Conservation (phyloP, 2,113 vertebrate genomes). For the Kryptolebias marmoratus region DNA sequence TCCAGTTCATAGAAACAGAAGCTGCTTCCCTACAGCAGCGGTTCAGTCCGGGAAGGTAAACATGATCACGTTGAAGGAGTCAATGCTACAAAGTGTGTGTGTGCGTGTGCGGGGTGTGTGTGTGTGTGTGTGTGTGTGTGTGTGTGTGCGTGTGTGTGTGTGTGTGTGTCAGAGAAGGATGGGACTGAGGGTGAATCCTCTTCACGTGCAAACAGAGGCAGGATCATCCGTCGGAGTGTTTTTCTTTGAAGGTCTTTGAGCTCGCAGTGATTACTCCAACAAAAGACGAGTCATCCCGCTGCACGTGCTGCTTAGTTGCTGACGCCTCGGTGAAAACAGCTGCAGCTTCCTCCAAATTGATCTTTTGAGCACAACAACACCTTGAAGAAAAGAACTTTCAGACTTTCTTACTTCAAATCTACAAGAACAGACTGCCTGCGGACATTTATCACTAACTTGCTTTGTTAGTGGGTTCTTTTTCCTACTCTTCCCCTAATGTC, state of each 20-base stretch:
- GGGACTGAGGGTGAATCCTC: conserved; percentile 24
- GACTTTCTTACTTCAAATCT: not conserved
- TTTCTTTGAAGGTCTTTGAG: not conserved
- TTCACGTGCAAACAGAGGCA: conserved; percentile 34
- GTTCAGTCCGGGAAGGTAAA: conserved; percentile 7
- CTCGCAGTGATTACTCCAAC: conserved; percentile 7
- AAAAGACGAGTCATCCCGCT: conserved; percentile 7
- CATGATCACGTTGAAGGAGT: conserved; percentile 28
- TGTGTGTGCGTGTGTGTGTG: not conserved
- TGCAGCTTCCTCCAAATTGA: conserved; percentile 39
- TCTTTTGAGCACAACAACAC: conserved; percentile 6
- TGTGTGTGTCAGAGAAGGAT: conserved; percentile 11
- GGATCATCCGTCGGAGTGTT: conserved; percentile 29
- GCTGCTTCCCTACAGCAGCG: not conserved
- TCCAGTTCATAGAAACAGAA: not conserved
- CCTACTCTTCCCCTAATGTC: too few relatives aligned
- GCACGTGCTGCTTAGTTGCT: conserved; percentile 20
- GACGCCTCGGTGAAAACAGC: not conserved
- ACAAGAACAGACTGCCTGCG: not conserved
- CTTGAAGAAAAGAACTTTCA: not conserved
- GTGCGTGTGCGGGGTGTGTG: not conserved
- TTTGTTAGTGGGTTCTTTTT: too few relatives aligned
- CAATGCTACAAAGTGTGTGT: not conserved
- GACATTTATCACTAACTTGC: not conserved
- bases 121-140: not conserved